Base-by-base conservation (phyloP, 2,888 invertebrate species). In the Mythimna vitellina region DNA sequence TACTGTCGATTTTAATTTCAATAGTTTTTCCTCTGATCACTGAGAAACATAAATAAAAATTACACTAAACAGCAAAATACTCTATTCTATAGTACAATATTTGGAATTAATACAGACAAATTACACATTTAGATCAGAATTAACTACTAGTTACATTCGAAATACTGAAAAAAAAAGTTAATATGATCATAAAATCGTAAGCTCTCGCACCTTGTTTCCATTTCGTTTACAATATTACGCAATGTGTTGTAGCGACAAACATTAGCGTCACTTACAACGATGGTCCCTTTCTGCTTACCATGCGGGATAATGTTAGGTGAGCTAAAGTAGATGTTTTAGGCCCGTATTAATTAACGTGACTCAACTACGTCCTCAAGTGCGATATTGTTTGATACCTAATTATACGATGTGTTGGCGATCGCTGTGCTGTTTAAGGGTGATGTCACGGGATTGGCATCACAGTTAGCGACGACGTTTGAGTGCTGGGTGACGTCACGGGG, bases 51-150 rank as follows among this genome's bases (percentile, higher is more conserved):
- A 70, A 60, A 72, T 67, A 79, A 0, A 65, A 76, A 69, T 78
- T 61, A 75, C 25, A 75, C 58, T 76, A 65, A 76, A 25, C 20
- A 61, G 9, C 70, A 66, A 54, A 35, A 63, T 46, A 78, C 53
- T 57, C 25, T 68, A 76, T 53, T 68, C 25, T 65, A 20, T 71
- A 75, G 20, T 68, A 62, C 42, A 68, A 57, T 76, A 73, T 80
- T 80, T 73, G 82, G 65, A 64, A 75, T 56, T 20, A 61, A 60
- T 70, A 79, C 58, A 73, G 61, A 82, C 73, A 64, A 63, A 53
- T 73, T 46, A 70, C 79, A 74, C 65, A 82, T 67, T 57, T n/a
- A 67, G 51, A 67, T 67, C 38, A 57, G 17, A 65, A 71, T 71
- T 56, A 61, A 53, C 65, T 61, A 61, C 42, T 61, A 54, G 17